These are phyloP conservation scores for Sarcophaga bullata DNA, from an alignment of 1,140 invertebrate genomes.

Conservation along the genomic window DNA sequence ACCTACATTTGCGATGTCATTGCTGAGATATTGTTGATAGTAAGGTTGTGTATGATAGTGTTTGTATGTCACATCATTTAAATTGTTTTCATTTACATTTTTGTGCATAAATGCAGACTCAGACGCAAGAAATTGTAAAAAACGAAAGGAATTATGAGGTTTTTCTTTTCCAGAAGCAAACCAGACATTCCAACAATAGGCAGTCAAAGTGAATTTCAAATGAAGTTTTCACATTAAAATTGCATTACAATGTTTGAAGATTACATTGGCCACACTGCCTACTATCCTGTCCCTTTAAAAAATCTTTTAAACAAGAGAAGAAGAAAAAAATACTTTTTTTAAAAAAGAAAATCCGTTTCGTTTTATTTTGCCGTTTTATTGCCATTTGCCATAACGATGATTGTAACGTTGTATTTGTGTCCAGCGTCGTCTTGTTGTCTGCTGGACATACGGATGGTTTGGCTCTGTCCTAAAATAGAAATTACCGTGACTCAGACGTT, in stretches of 20 bases:
- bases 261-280: neutral
- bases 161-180: neutral
- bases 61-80: too few relatives aligned
- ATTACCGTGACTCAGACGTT: slow-evolving; percentile 49
- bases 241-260: slow-evolving; percentile 3
- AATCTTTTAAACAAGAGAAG: neutral
- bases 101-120: neutral
- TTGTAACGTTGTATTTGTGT: neutral
- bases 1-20: too few relatives aligned
- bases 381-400: neutral
- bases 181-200: neutral
- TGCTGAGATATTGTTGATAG: too few relatives aligned
- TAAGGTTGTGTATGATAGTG: too few relatives aligned
- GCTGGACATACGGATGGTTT: slow-evolving; percentile 54
- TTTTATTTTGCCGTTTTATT: too few relatives aligned
- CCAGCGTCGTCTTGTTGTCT: slow-evolving; percentile 1
- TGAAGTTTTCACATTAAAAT: slow-evolving; percentile 30
- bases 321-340: neutral
- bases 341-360: neutral
- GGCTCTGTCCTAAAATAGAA: slow-evolving; percentile 57
- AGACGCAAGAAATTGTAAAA: neutral
- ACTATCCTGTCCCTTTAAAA: neutral
- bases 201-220: slow-evolving; percentile 30
- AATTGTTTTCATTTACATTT: neutral
- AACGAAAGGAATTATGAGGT: slow-evolving; percentile 1